Percentiles rank a stretch among this genome's conserved stretches.
Evolutionary conservation across 2,888 invertebrate genomes (phyloP).

Genomic region (Drosophila meridionalis): DNA sequence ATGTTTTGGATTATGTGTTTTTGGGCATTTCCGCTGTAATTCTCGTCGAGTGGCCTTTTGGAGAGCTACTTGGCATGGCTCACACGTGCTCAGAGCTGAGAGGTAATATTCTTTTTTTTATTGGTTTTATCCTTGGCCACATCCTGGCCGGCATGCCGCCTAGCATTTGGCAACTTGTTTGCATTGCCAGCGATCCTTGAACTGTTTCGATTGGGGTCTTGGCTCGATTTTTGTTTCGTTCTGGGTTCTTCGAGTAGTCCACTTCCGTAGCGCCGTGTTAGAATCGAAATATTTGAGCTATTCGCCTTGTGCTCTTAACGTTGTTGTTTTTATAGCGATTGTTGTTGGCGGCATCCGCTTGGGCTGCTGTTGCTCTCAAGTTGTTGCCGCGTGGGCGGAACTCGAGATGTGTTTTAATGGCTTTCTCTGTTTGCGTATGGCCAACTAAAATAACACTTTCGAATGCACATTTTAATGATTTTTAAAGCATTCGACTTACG

Average conservation of each 20-base stretch:
- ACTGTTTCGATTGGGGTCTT: neutral
- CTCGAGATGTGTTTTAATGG: slow-evolving; percentile 61
- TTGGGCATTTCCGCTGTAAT: slow-evolving; percentile 75
- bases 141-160: slow-evolving; percentile 39
- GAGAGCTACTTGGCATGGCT: slow-evolving; percentile 55
- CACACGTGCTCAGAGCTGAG: slow-evolving; percentile 53
- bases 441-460: slow-evolving; percentile 72
- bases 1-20: slow-evolving; percentile 41
- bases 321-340: slow-evolving; percentile 57
- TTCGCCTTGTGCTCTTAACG: slow-evolving; percentile 13
- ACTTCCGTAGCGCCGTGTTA: slow-evolving; percentile 50
- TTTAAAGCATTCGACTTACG: slow-evolving; percentile 55
- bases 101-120: slow-evolving; percentile 33
- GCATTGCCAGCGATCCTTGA: slow-evolving; percentile 46
- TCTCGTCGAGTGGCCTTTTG: slow-evolving; percentile 54
- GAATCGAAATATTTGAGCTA: slow-evolving; percentile 23
- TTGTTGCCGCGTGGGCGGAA: slow-evolving; percentile 64
- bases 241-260: slow-evolving; percentile 37
- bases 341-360: slow-evolving; percentile 46
- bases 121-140: slow-evolving; percentile 49
- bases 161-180: slow-evolving; percentile 61
- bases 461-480: slow-evolving; percentile 56
- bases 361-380: slow-evolving; percentile 4
- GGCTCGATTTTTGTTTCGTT: slow-evolving; percentile 17
- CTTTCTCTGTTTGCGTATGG: slow-evolving; percentile 50